Percentiles rank a stretch among this genome's conserved stretches.
phyloP scores from a whole-genome alignment of 2,888 invertebrate species.

The Tetranychus piercei region DNA sequence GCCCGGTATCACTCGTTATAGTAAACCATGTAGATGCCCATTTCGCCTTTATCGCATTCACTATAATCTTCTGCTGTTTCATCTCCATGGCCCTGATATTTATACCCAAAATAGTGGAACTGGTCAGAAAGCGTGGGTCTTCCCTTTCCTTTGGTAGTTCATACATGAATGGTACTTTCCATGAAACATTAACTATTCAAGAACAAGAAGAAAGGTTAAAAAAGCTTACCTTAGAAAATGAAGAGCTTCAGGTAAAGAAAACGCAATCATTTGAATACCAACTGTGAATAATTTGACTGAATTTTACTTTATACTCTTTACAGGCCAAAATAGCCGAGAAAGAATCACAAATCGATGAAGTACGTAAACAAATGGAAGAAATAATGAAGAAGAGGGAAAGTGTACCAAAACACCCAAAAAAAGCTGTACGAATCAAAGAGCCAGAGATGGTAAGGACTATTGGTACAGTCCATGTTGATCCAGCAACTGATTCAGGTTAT shows the following conservation, averaged over 20 bases:
- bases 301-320: background rate
- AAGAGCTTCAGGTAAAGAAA: conserved; percentile 53
- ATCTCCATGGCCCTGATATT: conserved; percentile 96
- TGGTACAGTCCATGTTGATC: conserved; percentile 23
- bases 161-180: conserved; percentile 19
- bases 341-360: conserved; percentile 28
- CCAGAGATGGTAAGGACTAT: conserved; percentile 11
- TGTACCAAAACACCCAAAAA: conserved; percentile 18
- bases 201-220: conserved; percentile 90
- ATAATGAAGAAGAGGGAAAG: conserved; percentile 19
- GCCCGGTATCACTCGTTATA: conserved; percentile 90
- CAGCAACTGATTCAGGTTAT: conserved; percentile 27
- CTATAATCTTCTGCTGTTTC: conserved; percentile 93
- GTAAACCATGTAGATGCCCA: conserved; percentile 92
- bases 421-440: conserved; percentile 23
- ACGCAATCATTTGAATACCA: too few relatives aligned
- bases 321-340: conserved; percentile 26
- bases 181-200: conserved; percentile 34
- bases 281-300: too few relatives aligned
- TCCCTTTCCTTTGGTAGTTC: conserved; percentile 8
- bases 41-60: conserved; percentile 84
- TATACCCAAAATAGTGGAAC: conserved; percentile 63
- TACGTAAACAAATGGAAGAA: conserved; percentile 21
- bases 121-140: conserved; percentile 37
- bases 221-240: conserved; percentile 79